Evolutionary conservation across 1,140 invertebrate species (phyloP).

Genomic region (Sarcophaga peregrina): DNA sequence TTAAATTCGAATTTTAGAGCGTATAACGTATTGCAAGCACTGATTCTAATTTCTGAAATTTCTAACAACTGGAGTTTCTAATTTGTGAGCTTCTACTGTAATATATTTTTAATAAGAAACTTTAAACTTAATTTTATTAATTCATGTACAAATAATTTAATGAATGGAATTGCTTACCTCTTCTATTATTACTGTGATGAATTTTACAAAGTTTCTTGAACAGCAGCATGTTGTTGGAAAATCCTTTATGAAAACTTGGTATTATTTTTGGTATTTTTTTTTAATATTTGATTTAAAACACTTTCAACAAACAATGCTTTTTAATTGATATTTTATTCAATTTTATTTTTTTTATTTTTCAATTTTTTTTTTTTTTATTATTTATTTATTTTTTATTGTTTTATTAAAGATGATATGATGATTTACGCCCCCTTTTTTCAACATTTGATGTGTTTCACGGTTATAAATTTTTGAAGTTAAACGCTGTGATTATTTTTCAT

Average conservation of each 20-base stretch:
- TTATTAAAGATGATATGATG: too few species aligned
- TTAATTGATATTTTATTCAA: neutral
- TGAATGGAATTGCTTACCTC: neutral
- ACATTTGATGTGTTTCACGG: neutral
- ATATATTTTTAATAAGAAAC: neutral
- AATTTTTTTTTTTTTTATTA: slow-evolving; percentile 4
- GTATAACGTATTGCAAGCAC: neutral
- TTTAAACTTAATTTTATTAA: neutral
- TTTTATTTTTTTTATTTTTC: neutral
- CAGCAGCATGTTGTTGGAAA: neutral
- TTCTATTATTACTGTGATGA: neutral
- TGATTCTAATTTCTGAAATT: too few species aligned
- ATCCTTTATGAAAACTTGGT: too few species aligned
- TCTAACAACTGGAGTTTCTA: too few species aligned
- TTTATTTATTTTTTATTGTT: neutral
- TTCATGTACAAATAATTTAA: neutral
- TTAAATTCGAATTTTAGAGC: too few species aligned
- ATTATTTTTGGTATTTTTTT: neutral
- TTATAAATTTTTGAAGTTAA: neutral
- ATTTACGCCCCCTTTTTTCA: too few species aligned
- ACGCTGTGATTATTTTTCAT: too few species aligned
- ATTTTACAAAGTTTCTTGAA: slow-evolving; percentile 30
- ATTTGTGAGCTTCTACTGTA: neutral
- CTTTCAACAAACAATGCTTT: neutral
- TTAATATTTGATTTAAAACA: neutral